Conservation (phyloP, 2,113 vertebrate species). For the Sander vitreus region DNA sequence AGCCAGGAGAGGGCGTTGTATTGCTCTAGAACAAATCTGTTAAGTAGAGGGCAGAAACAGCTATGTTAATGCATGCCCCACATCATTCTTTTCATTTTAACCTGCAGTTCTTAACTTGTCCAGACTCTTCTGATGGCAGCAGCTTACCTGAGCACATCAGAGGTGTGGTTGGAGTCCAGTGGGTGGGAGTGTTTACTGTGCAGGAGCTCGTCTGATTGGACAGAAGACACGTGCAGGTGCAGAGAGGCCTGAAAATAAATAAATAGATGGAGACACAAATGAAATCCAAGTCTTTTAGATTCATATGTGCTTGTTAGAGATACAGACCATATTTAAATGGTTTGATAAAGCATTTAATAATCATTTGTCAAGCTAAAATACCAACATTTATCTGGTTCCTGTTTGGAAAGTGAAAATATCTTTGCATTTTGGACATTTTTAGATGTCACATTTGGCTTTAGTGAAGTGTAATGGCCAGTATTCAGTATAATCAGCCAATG, state of each 20-base stretch:
- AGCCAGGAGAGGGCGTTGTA: constrained; percentile 99
- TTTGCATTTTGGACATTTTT: not conserved
- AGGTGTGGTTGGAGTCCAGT: constrained; percentile 99
- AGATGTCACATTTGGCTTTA: not conserved
- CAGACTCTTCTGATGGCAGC: not conserved
- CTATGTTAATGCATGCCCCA: not conserved
- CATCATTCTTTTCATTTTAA: not conserved
- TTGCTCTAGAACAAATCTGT: constrained; percentile 99
- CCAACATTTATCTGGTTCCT: not conserved
- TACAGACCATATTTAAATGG: not conserved
- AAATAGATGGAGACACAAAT: not conserved
- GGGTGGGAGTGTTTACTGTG: constrained; percentile 99
- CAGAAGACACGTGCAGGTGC: constrained; percentile 99
- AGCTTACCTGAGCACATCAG: constrained; percentile 97
- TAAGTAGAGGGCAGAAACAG: constrained; percentile 36
- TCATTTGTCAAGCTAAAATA: not conserved
- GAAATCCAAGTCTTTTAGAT: not conserved
- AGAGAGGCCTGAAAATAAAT: constrained; percentile 88
- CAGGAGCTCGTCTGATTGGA: constrained; percentile 99
- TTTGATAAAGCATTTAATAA: not conserved
- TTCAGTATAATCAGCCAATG: too few relatives aligned
- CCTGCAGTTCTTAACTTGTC: not conserved
- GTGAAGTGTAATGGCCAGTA: not conserved
- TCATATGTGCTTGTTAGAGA: not conserved
- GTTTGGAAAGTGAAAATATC: not conserved